Conservation (phyloP, 1,140 invertebrate genomes). For the Microplitis demolitor region DNA sequence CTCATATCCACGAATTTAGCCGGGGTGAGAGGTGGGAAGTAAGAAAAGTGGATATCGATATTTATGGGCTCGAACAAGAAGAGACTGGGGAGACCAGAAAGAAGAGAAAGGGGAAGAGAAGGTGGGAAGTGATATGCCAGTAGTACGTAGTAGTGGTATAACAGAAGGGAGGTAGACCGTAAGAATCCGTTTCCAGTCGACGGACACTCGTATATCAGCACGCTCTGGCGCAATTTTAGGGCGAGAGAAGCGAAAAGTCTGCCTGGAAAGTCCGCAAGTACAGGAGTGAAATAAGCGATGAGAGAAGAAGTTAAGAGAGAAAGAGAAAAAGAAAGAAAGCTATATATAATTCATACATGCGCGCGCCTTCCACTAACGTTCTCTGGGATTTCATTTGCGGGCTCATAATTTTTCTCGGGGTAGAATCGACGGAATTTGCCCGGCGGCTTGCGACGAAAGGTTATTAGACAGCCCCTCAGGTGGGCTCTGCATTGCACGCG, state of each 20-base stretch:
- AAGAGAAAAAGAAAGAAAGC: slow-evolving; percentile 2
- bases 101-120: not conserved
- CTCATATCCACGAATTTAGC: too few species aligned
- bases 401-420: slow-evolving; percentile 48
- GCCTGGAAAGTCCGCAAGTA: not conserved
- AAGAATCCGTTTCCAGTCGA: slow-evolving; percentile 25
- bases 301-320: slow-evolving; percentile 16
- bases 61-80: slow-evolving; percentile 12
- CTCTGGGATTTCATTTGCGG: slow-evolving; percentile 49
- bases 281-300: slow-evolving; percentile 14
- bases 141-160: not conserved
- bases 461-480: slow-evolving; percentile 26
- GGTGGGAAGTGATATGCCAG: not conserved
- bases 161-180: slow-evolving; percentile 21
- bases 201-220: slow-evolving; percentile 27
- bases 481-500: not conserved
- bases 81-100: not conserved
- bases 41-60: slow-evolving; percentile 24
- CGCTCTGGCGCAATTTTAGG: slow-evolving; percentile 29
- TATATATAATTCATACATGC: slow-evolving; percentile 16
- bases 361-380: not conserved
- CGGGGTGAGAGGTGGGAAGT: not conserved
- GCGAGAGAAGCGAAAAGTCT: slow-evolving; percentile 9
- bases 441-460: slow-evolving; percentile 16
- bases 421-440: slow-evolving; percentile 26